phyloP scores from a whole-genome alignment of 92 coral and sea anemone species.

The Actinostola sp. region DNA sequence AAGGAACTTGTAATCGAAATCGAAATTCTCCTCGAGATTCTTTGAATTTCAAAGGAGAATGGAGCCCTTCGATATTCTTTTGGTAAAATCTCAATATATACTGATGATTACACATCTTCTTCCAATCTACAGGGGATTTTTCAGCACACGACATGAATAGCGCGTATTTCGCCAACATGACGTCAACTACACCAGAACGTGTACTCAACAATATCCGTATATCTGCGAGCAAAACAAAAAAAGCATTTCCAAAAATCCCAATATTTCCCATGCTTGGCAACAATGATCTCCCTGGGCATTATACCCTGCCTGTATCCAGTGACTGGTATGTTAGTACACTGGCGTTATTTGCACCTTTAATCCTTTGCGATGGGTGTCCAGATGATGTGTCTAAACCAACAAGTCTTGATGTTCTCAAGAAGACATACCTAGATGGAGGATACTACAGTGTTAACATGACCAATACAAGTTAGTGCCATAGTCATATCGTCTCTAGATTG shows the following conservation, averaged over 20 bases:
- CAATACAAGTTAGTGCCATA: constrained; percentile 11
- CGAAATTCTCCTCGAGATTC: too few relatives aligned
- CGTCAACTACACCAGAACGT: constrained; percentile 47
- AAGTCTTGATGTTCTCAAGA: constrained; percentile 31
- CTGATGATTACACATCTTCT: too few relatives aligned
- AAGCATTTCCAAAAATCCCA: constrained; percentile 75
- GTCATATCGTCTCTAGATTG: too few relatives aligned
- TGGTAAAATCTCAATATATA: too few relatives aligned
- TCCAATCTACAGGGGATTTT: constrained; percentile 73
- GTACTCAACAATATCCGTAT: constrained; percentile 61
- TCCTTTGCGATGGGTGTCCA: constrained; percentile 67
- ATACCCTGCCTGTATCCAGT: constrained; percentile 66
- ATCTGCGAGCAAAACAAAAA: constrained; percentile 43
- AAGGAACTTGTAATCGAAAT: too few relatives aligned
- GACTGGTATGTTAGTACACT: constrained; percentile 76
- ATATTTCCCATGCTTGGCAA: constrained; percentile 91
- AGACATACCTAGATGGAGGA: constrained; percentile 60
- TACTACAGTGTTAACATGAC: constrained; percentile 61
- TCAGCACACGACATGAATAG: constrained; percentile 66
- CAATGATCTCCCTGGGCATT: constrained; percentile 95
- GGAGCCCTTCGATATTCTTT: too few relatives aligned
- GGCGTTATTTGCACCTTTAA: constrained; percentile 70
- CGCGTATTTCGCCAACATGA: constrained; percentile 37
- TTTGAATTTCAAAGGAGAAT: too few relatives aligned
- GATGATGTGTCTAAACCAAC: constrained; percentile 35